Percentiles rank a stretch among this genome's conserved stretches.
Evolutionary conservation across 2,113 vertebrate species (phyloP).

Genomic region (Prolemur simus): DNA sequence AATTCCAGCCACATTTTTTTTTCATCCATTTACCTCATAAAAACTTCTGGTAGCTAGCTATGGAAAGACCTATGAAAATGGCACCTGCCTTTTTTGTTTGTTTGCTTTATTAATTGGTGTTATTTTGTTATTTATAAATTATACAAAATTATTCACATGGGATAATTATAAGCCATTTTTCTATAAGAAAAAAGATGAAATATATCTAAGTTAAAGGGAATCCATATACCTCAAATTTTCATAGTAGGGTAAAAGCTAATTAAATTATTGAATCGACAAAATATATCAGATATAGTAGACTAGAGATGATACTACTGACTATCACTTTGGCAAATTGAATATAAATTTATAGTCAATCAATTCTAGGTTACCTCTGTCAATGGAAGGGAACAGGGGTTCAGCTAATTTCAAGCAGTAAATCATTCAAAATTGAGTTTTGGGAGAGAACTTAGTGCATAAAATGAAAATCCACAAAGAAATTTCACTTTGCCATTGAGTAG

Average conservation of each 20-base stretch:
- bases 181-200: constrained; percentile 37
- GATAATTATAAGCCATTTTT: constrained; percentile 39
- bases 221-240: not conserved
- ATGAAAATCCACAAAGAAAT: constrained; percentile 10
- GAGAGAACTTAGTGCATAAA: not conserved
- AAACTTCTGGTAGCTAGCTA: not conserved
- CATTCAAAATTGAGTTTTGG: not conserved
- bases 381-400: not conserved
- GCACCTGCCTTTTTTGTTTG: not conserved
- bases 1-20: not conserved
- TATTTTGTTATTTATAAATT: constrained; percentile 34
- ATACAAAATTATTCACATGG: not conserved
- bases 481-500: not conserved
- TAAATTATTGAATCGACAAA: constrained; percentile 50
- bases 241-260: not conserved
- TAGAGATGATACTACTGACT: constrained; percentile 32
- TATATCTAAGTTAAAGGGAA: not conserved
- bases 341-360: constrained; percentile 41
- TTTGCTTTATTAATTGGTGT: constrained; percentile 26
- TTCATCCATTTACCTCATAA: not conserved
- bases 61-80: not conserved
- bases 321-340: constrained; percentile 46
- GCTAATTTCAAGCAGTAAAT: not conserved
- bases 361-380: not conserved
- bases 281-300: not conserved